phyloP scores from a whole-genome alignment of 2,888 invertebrate species.

The Catocala nupta region DNA sequence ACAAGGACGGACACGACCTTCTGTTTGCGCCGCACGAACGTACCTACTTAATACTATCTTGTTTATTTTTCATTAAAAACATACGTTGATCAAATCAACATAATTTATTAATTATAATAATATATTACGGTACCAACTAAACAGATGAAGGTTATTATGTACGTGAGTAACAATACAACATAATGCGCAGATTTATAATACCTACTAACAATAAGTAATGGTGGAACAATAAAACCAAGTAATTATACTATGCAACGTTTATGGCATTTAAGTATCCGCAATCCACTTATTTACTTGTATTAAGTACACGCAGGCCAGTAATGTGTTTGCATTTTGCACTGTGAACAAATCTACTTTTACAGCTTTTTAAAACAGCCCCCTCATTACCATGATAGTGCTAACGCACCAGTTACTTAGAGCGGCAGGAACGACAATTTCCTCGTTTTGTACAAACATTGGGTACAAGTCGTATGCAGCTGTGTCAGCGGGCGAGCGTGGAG shows the following conservation, averaged over 20 bases:
- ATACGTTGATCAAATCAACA: constrained; percentile 9
- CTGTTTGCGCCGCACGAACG: constrained; percentile 62
- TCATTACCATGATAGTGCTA: constrained; percentile 60
- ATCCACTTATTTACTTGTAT: constrained; percentile 9
- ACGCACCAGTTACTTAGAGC: constrained; percentile 62
- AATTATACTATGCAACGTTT: constrained; percentile 2
- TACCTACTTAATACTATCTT: constrained; percentile 57
- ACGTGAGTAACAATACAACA: too few species aligned
- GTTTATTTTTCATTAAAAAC: constrained; percentile 53
- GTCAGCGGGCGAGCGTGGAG: constrained; percentile 74
- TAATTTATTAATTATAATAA: constrained; percentile 10
- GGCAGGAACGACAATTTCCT: constrained; percentile 63
- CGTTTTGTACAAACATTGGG: constrained; percentile 68
- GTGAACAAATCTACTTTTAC: constrained; percentile 31
- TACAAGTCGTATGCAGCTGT: constrained; percentile 67
- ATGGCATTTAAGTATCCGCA: constrained; percentile 1
- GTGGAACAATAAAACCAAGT: not conserved
- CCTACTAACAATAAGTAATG: too few species aligned
- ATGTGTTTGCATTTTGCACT: not conserved
- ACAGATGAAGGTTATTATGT: too few species aligned
- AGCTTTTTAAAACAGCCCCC: constrained; percentile 45
- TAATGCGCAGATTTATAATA: not conserved
- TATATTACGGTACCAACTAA: not conserved
- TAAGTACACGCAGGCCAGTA: not conserved
- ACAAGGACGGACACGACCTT: constrained; percentile 73